Percentiles rank a stretch among this genome's conserved stretches.
Conservation (phyloP, 2,797 vertebrate genomes). For the Hemitrygon akajei region DNA sequence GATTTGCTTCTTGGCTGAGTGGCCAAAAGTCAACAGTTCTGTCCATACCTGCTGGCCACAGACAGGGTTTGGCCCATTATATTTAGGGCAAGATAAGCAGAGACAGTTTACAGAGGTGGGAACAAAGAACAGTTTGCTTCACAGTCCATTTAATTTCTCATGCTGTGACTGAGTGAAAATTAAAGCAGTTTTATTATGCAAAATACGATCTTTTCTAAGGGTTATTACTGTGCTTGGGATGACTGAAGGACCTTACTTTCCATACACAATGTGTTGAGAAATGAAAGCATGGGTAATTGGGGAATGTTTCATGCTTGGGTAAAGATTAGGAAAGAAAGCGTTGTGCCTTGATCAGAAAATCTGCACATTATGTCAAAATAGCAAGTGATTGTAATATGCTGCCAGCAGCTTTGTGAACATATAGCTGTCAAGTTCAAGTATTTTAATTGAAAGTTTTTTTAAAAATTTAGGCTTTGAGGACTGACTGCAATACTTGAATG, state of each 20-base stretch:
- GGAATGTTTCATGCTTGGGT: constrained; percentile 7
- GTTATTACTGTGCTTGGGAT: background rate
- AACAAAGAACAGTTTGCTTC: background rate
- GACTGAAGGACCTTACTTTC: background rate
- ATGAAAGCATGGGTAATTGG: constrained; percentile 16
- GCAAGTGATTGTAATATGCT: constrained; percentile 2
- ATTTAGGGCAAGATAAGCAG: background rate
- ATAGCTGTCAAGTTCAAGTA: background rate
- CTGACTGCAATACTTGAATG: too few species aligned
- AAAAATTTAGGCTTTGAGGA: background rate
- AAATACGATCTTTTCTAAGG: constrained; percentile 28
- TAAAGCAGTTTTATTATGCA: constrained; percentile 24
- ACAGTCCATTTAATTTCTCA: background rate
- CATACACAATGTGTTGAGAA: constrained; percentile 3
- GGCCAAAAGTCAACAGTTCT: too few species aligned
- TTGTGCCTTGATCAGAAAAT: constrained; percentile 12
- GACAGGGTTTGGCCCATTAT: background rate
- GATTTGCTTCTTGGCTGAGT: too few species aligned
- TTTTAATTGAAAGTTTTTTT: background rate
- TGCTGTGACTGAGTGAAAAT: background rate
- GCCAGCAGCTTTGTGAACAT: background rate
- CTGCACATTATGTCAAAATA: background rate
- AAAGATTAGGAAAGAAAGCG: constrained; percentile 18
- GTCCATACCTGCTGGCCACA: too few species aligned
- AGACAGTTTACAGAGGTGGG: background rate